A percentile compares a stretch with the other conserved stretches of the same genome.
phyloP scores from a whole-genome alignment of 2,113 vertebrate genomes.

The Phycodurus eques region DNA sequence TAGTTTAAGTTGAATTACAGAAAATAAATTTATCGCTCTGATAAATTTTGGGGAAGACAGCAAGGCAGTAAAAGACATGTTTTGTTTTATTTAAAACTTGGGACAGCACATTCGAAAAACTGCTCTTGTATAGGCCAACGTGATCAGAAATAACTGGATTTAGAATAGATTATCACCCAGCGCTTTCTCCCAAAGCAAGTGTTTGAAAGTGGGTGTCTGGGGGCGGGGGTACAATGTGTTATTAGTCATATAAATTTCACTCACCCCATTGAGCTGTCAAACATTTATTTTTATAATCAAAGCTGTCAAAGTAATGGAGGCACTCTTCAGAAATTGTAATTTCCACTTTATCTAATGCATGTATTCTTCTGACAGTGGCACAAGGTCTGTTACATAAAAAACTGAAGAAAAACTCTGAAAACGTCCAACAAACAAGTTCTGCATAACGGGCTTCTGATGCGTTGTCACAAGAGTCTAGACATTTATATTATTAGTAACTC shows the following conservation, averaged over 20 bases:
- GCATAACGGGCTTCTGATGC: conserved; percentile 31
- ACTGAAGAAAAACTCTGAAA: conserved; percentile 15
- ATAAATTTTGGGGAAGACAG: too few species aligned
- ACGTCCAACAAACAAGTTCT: conserved; percentile 14
- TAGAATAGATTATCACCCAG: too few species aligned
- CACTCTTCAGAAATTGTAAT: conserved; percentile 21
- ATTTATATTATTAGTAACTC: conserved; percentile 37
- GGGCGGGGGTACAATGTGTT: too few species aligned
- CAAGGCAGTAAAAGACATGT: too few species aligned
- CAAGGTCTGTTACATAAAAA: conserved; percentile 14
- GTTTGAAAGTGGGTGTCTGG: too few species aligned
- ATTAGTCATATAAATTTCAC: conserved; percentile 34
- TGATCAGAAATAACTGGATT: too few species aligned
- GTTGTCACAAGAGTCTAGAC: conserved; percentile 16
- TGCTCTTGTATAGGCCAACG: too few species aligned
- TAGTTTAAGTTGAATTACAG: too few species aligned
- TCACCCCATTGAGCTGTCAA: conserved; percentile 23
- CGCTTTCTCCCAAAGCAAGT: too few species aligned
- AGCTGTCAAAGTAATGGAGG: conserved; percentile 19
- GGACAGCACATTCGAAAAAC: too few species aligned
- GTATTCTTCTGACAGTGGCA: background rate
- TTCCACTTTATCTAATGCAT: conserved; percentile 28
- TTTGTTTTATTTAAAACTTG: too few species aligned
- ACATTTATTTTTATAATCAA: conserved; percentile 22
- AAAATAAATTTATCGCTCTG: too few species aligned